phyloP scores from a whole-genome alignment of 2,797 vertebrate genomes.

The Dermochelys coriacea region DNA sequence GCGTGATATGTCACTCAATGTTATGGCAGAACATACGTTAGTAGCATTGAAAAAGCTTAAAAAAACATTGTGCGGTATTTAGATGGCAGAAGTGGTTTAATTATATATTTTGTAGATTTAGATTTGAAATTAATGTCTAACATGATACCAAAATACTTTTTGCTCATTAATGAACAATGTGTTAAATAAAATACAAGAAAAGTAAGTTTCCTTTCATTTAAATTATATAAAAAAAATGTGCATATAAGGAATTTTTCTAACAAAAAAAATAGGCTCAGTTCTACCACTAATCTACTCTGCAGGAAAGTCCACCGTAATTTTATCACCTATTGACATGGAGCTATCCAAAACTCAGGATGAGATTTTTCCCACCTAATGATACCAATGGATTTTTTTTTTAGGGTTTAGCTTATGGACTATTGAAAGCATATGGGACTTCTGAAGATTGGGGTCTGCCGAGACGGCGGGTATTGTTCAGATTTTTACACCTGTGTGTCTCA shows the following conservation, averaged over 20 bases:
- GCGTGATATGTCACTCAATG: background rate
- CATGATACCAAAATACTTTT: background rate
- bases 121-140: background rate
- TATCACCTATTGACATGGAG: background rate
- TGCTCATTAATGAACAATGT: background rate
- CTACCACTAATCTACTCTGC: background rate
- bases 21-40: background rate
- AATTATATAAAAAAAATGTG: background rate
- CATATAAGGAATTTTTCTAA: background rate
- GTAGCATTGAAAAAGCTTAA: background rate
- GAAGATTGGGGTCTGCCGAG: background rate
- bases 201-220: background rate
- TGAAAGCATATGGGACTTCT: background rate
- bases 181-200: background rate
- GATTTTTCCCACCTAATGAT: background rate
- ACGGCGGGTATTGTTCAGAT: background rate
- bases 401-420: background rate
- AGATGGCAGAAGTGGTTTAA: background rate
- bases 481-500: background rate
- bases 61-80: background rate
- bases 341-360: background rate
- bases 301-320: background rate
- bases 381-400: background rate
- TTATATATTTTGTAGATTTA: background rate
- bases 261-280: background rate